A percentile compares a stretch with the other conserved stretches of the same genome.
phyloP scores from a whole-genome alignment of 1,140 invertebrate genomes.

The Phymastichus coffea region DNA sequence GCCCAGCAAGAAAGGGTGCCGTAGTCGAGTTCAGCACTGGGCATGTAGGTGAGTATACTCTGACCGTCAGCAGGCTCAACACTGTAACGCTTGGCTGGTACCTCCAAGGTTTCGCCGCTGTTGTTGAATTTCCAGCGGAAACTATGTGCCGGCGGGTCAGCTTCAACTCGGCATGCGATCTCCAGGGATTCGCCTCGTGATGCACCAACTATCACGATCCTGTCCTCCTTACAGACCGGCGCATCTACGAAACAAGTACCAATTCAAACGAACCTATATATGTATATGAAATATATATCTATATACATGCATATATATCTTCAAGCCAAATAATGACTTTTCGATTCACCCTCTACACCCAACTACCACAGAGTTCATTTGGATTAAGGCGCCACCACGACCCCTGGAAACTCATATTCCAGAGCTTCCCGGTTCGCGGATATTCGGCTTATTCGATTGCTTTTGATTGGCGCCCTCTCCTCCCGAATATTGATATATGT shows the following conservation, averaged over 20 bases:
- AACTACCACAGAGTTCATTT: too few species aligned
- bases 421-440: too few species aligned
- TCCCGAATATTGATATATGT: too few species aligned
- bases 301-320: too few species aligned
- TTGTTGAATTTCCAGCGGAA: conserved; percentile 93
- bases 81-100: conserved; percentile 70
- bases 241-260: conserved; percentile 80
- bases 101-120: conserved; percentile 78
- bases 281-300: too few species aligned
- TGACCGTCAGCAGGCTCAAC: conserved; percentile 53
- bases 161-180: conserved; percentile 82
- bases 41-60: conserved; percentile 58
- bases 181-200: conserved; percentile 79
- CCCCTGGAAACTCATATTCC: too few species aligned
- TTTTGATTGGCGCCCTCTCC: too few species aligned
- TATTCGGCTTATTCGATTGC: too few species aligned
- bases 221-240: conserved; percentile 74
- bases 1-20: conserved; percentile 78
- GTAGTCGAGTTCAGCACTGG: conserved; percentile 64
- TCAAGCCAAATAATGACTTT: too few species aligned
- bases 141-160: conserved; percentile 78
- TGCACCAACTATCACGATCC: conserved; percentile 78
- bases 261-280: too few species aligned
- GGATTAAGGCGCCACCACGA: too few species aligned
- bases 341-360: too few species aligned